Base-by-base conservation (phyloP, 2,797 vertebrate genomes). In the Ctenosaura bakeri region DNA sequence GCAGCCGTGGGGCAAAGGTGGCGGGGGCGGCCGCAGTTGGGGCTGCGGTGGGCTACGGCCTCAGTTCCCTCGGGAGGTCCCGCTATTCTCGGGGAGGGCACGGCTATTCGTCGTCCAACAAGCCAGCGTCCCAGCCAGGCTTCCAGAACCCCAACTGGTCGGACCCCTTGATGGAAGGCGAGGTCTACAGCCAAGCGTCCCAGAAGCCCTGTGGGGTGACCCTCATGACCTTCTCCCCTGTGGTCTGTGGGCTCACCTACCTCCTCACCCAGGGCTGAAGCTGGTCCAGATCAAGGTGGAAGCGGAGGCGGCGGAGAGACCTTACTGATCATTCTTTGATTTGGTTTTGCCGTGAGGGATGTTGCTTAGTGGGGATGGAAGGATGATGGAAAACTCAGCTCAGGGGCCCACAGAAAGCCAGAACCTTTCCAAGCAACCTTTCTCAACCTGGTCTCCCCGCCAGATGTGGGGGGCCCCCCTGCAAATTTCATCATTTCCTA, bases 61-160 rank as follows among this genome's bases (percentile, higher is more conserved):
- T 98, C 88, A 96, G 97, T 9, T 98, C 97, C 8, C 93, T 98
- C 85, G 97, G 97, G 77, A 96, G 96, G 10, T 97, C 98, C 1
- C 97, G 97, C 22, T 96, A 96, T 6, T 93, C 94, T 12, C 90
- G 81, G 32, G 52, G 73, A 5, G 90, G 90, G 3, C 73, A 78
- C 0, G 2, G 89, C 38, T 50, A 71, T 4, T 46, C 71, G 0
- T 38, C 6, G 0, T 32, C 20, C 0, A 52, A 24, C 0, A 85
- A 85, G 56, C 82, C 74, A 2, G 22, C 18, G 1, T 10, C 52
- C 16, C 89, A 82, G 26, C 26, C 84, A 1, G 54, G 84, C 6
- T 90, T 87, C 89, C 89, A 90, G 78, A 82, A 74, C 78, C 87
- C 87, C 87, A 88, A 38, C 12, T 88, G 76, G 56, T 89, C 87